These are phyloP conservation scores for Progne subis DNA, from an alignment of 2,113 vertebrate genomes.

Conservation along the genomic window DNA sequence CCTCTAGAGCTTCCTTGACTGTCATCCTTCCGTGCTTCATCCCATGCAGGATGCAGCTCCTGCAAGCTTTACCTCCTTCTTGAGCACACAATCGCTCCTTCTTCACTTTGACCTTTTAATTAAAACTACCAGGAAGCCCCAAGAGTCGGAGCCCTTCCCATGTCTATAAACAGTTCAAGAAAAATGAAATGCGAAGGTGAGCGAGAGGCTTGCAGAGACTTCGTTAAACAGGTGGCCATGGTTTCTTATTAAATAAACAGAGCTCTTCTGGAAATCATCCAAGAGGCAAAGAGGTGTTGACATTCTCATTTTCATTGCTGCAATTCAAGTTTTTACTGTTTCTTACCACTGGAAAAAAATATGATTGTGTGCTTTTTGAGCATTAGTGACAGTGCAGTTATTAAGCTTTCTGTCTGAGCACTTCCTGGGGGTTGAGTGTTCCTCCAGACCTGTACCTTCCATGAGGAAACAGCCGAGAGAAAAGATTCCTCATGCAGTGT, in stretches of 20 bases:
- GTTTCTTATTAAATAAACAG: conserved; percentile 29
- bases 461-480: fast-evolving
- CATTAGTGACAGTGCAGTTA: not conserved
- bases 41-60: fast-evolving
- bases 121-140: not conserved
- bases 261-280: conserved; percentile 1
- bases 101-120: conserved; percentile 19
- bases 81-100: not conserved
- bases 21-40: fast-evolving
- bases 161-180: not conserved
- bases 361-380: fast-evolving
- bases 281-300: conserved; percentile 6
- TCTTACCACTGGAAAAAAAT: not conserved
- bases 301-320: conserved; percentile 26
- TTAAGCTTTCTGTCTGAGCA: not conserved
- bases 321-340: conserved; percentile 8
- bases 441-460: not conserved
- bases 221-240: not conserved
- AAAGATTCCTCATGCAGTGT: not conserved
- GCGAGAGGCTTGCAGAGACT: not conserved
- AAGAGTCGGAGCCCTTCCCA: not conserved
- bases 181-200: conserved; percentile 30
- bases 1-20: not conserved
- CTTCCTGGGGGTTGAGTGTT: fast-evolving
- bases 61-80: not conserved